Conservation (phyloP, 2,888 invertebrate species). For the Heliconius erato region DNA sequence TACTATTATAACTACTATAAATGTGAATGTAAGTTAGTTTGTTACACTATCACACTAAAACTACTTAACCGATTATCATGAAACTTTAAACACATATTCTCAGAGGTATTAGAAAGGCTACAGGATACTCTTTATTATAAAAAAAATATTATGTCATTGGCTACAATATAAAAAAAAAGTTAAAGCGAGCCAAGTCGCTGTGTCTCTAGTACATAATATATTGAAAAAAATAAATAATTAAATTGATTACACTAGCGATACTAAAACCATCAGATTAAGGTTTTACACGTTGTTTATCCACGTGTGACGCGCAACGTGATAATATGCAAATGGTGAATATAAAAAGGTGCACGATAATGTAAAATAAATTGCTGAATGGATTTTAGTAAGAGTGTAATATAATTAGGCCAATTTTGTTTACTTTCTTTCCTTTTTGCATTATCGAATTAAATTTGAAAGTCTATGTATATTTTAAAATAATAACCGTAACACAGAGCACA, state of each 20-base stretch:
- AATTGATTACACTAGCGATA: constrained; percentile 34
- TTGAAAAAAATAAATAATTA: not conserved
- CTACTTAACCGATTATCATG: too few relatives aligned
- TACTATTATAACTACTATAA: too few relatives aligned
- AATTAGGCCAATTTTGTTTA: constrained; percentile 29
- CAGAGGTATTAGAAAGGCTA: too few relatives aligned
- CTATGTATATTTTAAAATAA: not conserved
- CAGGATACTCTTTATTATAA: too few relatives aligned
- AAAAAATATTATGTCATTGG: too few relatives aligned
- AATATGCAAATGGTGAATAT: constrained; percentile 66
- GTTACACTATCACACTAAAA: too few relatives aligned
- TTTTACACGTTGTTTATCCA: constrained; percentile 46
- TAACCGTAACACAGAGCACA: not conserved
- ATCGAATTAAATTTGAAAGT: not conserved
- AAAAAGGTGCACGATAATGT: constrained; percentile 55
- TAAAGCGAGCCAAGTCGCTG: too few relatives aligned
- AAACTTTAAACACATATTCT: too few relatives aligned
- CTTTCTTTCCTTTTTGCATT: constrained; percentile 13
- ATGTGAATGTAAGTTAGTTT: too few relatives aligned
- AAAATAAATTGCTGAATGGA: constrained; percentile 50
- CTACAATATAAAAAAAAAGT: too few relatives aligned
- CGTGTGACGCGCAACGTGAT: constrained; percentile 59
- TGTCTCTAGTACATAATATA: not conserved
- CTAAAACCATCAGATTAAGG: constrained; percentile 51
- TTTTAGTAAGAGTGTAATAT: constrained; percentile 70